Conservation (phyloP, 2,888 invertebrate genomes). For the Chalcosyrphus nemorum region DNA sequence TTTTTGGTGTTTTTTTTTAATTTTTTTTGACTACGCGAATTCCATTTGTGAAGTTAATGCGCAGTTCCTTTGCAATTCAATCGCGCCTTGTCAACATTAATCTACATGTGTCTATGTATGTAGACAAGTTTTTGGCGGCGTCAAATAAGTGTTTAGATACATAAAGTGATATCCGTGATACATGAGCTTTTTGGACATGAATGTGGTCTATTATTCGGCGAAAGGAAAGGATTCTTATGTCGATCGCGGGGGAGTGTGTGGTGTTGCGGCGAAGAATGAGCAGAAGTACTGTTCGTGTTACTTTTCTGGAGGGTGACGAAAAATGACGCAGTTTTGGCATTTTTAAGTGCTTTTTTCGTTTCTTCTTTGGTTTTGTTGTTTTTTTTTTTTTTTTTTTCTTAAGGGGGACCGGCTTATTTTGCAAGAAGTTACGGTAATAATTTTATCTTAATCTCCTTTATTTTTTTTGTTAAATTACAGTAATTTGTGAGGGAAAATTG, state of each 20-base stretch:
- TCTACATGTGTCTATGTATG: background rate
- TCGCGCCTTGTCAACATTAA: conserved; percentile 37
- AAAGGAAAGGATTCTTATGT: too few species aligned
- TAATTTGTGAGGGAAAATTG: background rate
- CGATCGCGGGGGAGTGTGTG: too few species aligned
- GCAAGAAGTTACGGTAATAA: background rate
- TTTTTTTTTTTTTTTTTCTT: background rate
- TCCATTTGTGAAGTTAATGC: conserved; percentile 50
- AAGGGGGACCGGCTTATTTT: background rate
- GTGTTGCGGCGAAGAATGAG: too few species aligned
- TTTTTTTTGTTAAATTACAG: background rate
- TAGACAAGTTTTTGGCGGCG: background rate
- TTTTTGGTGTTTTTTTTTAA: background rate
- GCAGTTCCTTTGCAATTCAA: conserved; percentile 56
- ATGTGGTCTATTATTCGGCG: background rate
- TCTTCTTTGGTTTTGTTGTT: background rate
- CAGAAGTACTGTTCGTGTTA: too few species aligned
- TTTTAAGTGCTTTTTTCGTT: background rate
- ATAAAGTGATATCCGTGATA: background rate
- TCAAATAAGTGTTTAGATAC: conserved; percentile 11
- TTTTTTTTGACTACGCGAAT: conserved; percentile 5
- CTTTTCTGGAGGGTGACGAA: background rate
- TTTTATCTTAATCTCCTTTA: background rate
- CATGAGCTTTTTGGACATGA: background rate
- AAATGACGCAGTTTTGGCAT: conserved; percentile 16